Conservation (phyloP, 2,113 vertebrate genomes). For the Coryphaenoides rupestris region DNA sequence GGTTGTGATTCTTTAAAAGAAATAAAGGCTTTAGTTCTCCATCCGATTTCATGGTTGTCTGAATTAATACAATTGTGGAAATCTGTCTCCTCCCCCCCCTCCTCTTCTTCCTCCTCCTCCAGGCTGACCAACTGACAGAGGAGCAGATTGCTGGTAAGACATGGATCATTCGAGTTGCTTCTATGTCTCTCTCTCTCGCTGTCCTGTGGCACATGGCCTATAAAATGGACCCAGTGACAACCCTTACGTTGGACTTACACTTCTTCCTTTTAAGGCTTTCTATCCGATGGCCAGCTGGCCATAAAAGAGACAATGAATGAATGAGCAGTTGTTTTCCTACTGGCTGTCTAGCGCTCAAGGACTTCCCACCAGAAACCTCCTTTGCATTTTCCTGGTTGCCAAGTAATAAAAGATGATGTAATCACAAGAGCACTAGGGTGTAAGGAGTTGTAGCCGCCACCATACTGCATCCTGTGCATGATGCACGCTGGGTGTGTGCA, state of each 20-base stretch:
- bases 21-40: too few relatives aligned
- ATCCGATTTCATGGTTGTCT: too few relatives aligned
- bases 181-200: slow-evolving; percentile 22
- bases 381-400: slow-evolving; percentile 49
- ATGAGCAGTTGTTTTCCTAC: slow-evolving; percentile 51
- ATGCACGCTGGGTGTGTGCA: slow-evolving; percentile 38
- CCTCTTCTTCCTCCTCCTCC: slow-evolving; percentile 27
- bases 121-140: slow-evolving; percentile 99
- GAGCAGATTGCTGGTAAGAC: slow-evolving; percentile 98
- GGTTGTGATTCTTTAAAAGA: too few relatives aligned
- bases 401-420: slow-evolving; percentile 61
- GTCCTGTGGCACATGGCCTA: slow-evolving; percentile 38
- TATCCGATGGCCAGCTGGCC: slow-evolving; percentile 41
- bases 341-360: slow-evolving; percentile 31
- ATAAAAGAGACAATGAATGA: slow-evolving; percentile 57
- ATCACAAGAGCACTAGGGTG: slow-evolving; percentile 33
- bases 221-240: slow-evolving; percentile 51
- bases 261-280: slow-evolving; percentile 74
- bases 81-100: slow-evolving; percentile 10
- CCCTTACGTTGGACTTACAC: slow-evolving; percentile 63
- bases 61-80: too few relatives aligned
- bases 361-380: slow-evolving; percentile 53
- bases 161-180: slow-evolving; percentile 40
- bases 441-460: slow-evolving; percentile 8
- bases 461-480: slow-evolving; percentile 37